Evolutionary conservation across 2,888 invertebrate genomes (phyloP).

Genomic region (Rhamphomyia laevipes): DNA sequence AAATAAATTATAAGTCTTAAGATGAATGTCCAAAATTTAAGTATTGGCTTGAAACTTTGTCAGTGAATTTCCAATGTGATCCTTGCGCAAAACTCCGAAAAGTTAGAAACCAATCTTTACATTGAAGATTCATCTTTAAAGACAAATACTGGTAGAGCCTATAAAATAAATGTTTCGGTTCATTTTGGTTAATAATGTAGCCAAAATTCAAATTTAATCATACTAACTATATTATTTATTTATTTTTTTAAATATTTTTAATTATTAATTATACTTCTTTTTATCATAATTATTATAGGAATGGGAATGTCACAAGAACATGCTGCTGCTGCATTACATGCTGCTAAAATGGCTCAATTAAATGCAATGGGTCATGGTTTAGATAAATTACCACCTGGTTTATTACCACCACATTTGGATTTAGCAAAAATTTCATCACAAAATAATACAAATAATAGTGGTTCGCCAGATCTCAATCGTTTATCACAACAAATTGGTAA

Average conservation of each 20-base stretch:
- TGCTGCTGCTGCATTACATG: slow-evolving; percentile 63
- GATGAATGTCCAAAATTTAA: too few relatives aligned
- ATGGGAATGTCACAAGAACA: slow-evolving; percentile 55
- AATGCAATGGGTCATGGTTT: slow-evolving; percentile 49
- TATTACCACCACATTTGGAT: slow-evolving; percentile 35
- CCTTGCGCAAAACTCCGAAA: too few relatives aligned
- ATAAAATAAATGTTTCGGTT: too few relatives aligned
- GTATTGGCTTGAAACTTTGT: too few relatives aligned
- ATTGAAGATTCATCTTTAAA: too few relatives aligned
- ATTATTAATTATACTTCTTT: not conserved
- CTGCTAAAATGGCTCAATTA: slow-evolving; percentile 66
- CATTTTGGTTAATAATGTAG: too few relatives aligned
- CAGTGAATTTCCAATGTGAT: too few relatives aligned
- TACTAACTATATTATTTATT: not conserved
- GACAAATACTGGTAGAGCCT: too few relatives aligned
- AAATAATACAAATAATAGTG: slow-evolving; percentile 11
- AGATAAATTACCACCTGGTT: slow-evolving; percentile 43
- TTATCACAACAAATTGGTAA: slow-evolving; percentile 15
- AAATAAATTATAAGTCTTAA: not conserved
- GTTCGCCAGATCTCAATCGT: slow-evolving; percentile 10
- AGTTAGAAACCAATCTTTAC: too few relatives aligned
- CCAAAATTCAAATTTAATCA: not conserved
- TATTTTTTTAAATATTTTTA: not conserved
- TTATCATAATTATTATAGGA: slow-evolving; percentile 21
- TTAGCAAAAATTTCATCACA: slow-evolving; percentile 29